Evolutionary conservation across 2,113 vertebrate genomes (phyloP), one percentile per base, ranked within the genome.

Genomic region (Passer montanus): DNA sequence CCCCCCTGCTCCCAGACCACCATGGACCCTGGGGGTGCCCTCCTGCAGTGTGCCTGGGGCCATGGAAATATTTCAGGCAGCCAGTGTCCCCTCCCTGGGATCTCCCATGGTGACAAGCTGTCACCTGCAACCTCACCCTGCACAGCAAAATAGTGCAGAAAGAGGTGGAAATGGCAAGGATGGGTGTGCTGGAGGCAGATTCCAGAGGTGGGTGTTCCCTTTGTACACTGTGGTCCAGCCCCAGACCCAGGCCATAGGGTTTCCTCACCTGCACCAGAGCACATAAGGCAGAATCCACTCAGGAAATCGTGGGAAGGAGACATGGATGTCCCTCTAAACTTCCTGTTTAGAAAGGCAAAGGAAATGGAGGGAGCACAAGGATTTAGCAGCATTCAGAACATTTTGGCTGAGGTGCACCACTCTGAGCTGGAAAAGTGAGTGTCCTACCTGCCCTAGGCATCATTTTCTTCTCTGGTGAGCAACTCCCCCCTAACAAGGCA

Each of bases 201-300:
- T 37, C 37, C 68, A 77, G 50, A 62, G 13, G 31, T 53, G 50
- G n/a, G 31, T n/a, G 37, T 15, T 91, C 33, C 43, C 20, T 86
- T 41, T 41, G 28, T 26, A 37, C 16, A 12, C 27, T 35, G 1
- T 6, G 17, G 41, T 7, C 0, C 0, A 76, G 14, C 2, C 30
- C 41, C 23, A 84, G 41, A 33, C 16, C 11, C 23, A 11, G 39
- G 11, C 23, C 28, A 13, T 1, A 22, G 27, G 26, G 35, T 46
- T 46, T 83, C 58, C 21, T 85, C 41, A 64, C 9, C 62, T 64
- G n/a, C 56, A 75, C 3, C 44, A 39, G 21, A 8, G 2, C 6
- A 37, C 44, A 35, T 9, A n/a, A 46, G 33, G 20, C 39, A 90
- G 80, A 62, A 58, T 37, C 37, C 46, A 26, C n/a, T n/a, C n/a